These are phyloP conservation scores for Drosophila mauritiana DNA, from an alignment of 1,140 invertebrate species.

Conservation along the genomic window DNA sequence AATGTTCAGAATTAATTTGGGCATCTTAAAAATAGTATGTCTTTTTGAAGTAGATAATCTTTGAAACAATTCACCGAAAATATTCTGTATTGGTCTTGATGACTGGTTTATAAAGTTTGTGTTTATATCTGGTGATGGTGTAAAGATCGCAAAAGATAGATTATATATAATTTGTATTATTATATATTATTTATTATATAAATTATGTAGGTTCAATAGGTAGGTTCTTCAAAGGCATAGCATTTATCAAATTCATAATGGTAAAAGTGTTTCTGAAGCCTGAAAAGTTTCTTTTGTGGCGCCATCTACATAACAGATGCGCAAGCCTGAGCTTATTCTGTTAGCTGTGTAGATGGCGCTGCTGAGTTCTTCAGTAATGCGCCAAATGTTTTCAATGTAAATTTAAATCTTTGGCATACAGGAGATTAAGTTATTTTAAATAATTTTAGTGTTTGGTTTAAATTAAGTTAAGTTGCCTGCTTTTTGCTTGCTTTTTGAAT, in stretches of 20 bases:
- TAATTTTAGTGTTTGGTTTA: not conserved
- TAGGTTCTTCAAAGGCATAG: too few species aligned
- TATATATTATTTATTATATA: not conserved
- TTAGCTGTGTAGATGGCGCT: conserved; percentile 12
- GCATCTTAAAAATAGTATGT: not conserved
- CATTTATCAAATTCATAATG: too few species aligned
- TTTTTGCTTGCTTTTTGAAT: conserved; percentile 58
- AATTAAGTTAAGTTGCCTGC: conserved; percentile 26
- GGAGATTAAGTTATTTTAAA: not conserved
- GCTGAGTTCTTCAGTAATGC: not conserved
- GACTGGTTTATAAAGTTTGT: not conserved
- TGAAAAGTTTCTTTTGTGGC: not conserved
- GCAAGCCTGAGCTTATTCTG: not conserved
- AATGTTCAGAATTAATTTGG: not conserved
- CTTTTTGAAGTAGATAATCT: too few species aligned
- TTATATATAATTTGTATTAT: not conserved
- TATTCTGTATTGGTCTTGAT: not conserved
- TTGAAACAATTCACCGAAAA: not conserved
- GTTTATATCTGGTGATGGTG: not conserved
- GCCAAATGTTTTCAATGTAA: not conserved
- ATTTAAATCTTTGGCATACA: too few species aligned
- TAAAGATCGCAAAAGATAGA: not conserved
- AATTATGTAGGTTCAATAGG: too few species aligned
- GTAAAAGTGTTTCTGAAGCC: too few species aligned
- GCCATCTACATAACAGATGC: not conserved